Evolutionary conservation across 2,113 vertebrate genomes (phyloP).

Genomic region (Sinocyclocheilus grahami): DNA sequence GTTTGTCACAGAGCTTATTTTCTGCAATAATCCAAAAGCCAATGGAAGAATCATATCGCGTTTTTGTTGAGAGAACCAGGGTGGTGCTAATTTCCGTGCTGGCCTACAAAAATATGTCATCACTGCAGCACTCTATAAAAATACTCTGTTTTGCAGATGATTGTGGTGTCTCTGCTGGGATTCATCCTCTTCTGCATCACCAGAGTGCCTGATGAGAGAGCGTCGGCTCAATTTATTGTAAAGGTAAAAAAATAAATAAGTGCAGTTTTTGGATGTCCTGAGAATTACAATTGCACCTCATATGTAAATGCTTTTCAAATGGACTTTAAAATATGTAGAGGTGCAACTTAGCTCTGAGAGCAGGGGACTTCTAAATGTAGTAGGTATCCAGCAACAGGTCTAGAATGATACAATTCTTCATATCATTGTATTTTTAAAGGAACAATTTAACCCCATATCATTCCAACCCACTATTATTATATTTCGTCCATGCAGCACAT

Average conservation of each 20-base stretch:
- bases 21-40: no score
- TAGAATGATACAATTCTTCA: not conserved
- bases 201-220: constrained; percentile 87
- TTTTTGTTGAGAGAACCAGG: no score
- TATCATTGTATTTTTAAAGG: not conserved
- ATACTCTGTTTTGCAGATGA: constrained; percentile 78
- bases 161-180: constrained; percentile 85
- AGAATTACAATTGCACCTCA: not conserved
- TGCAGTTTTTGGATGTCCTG: not conserved
- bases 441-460: not conserved
- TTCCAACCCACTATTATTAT: no score
- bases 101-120: no score
- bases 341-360: not conserved
- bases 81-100: no score
- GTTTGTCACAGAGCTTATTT: no score
- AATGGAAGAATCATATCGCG: no score
- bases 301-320: not conserved
- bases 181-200: constrained; percentile 87
- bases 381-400: not conserved
- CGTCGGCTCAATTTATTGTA: constrained; percentile 82
- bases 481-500: no score
- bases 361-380: not conserved
- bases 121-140: not conserved
- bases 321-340: not conserved
- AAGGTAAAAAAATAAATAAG: constrained; percentile 77